phyloP scores from a whole-genome alignment of 2,797 vertebrate genomes.

The Tragelaphus oryx region DNA sequence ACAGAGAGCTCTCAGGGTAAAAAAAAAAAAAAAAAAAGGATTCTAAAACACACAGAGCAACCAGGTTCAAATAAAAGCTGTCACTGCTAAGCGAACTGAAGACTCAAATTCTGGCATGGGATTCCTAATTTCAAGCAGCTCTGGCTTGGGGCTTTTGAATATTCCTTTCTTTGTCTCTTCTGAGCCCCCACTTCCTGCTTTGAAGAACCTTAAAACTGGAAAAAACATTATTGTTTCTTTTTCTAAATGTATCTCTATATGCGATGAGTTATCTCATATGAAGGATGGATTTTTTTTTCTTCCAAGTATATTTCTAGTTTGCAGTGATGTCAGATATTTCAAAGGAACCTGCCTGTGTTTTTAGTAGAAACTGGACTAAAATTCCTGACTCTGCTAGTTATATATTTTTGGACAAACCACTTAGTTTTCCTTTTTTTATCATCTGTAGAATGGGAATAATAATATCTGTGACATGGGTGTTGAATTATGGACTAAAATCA shows the following conservation, averaged over 20 bases:
- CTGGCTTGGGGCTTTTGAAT: not conserved
- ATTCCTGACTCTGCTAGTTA: not conserved
- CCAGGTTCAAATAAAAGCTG: not conserved
- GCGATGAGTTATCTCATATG: not conserved
- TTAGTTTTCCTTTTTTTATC: not conserved
- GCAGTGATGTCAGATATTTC: not conserved
- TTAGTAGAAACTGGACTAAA: not conserved
- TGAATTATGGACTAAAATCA: not conserved
- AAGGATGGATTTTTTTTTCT: not conserved
- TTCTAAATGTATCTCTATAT: not conserved
- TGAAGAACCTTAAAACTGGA: not conserved
- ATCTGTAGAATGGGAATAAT: slow-evolving; percentile 18
- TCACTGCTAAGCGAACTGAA: not conserved
- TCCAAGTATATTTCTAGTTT: not conserved
- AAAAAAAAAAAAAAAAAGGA: not conserved
- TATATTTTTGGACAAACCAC: not conserved
- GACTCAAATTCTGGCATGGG: not conserved
- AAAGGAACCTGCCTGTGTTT: not conserved
- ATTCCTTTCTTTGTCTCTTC: not conserved
- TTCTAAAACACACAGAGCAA: not conserved
- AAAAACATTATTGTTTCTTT: not conserved
- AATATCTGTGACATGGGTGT: rapidly evolving
- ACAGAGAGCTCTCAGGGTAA: too few relatives aligned
- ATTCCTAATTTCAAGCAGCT: not conserved
- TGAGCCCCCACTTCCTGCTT: not conserved